Evolutionary conservation across 2,888 invertebrate genomes (phyloP).

Genomic region (Trisateles emortualis): DNA sequence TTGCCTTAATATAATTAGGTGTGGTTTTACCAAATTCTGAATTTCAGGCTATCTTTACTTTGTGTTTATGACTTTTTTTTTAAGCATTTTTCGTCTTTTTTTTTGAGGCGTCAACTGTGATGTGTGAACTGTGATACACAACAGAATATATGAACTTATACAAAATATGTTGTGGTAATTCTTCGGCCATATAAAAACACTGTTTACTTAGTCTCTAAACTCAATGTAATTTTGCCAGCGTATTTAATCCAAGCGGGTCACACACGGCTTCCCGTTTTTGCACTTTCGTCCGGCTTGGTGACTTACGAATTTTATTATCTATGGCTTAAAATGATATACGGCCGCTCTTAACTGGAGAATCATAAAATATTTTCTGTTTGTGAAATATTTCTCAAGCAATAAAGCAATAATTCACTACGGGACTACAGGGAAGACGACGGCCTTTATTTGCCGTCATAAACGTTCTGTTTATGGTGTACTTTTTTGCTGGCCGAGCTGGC

Average conservation of each 20-base stretch:
- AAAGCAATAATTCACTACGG: conserved; percentile 87
- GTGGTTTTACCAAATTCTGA: too few relatives aligned
- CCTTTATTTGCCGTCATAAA: conserved; percentile 86
- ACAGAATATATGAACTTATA: too few relatives aligned
- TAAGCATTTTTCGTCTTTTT: too few relatives aligned
- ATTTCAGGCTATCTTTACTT: too few relatives aligned
- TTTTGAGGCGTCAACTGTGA: too few relatives aligned
- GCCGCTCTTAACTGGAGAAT: conserved; percentile 85
- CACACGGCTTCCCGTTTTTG: conserved; percentile 54
- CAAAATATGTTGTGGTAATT: neutral
- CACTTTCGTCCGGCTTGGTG: conserved; percentile 79
- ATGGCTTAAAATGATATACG: conserved; percentile 87
- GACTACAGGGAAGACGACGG: conserved; percentile 84
- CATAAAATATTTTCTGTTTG: conserved; percentile 87
- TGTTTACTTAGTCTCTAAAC: conserved; percentile 14
- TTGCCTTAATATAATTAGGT: too few relatives aligned
- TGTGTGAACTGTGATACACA: too few relatives aligned
- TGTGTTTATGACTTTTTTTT: too few relatives aligned
- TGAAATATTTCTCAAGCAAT: conserved; percentile 87
- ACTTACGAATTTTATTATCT: conserved; percentile 86
- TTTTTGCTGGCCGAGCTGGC: conserved; percentile 67
- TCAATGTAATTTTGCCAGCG: conserved; percentile 8
- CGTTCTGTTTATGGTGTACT: conserved; percentile 83
- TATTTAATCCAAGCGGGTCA: conserved; percentile 45
- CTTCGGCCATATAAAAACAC: neutral